phyloP scores from a whole-genome alignment of 2,888 invertebrate genomes.

The Caprella mutica region DNA sequence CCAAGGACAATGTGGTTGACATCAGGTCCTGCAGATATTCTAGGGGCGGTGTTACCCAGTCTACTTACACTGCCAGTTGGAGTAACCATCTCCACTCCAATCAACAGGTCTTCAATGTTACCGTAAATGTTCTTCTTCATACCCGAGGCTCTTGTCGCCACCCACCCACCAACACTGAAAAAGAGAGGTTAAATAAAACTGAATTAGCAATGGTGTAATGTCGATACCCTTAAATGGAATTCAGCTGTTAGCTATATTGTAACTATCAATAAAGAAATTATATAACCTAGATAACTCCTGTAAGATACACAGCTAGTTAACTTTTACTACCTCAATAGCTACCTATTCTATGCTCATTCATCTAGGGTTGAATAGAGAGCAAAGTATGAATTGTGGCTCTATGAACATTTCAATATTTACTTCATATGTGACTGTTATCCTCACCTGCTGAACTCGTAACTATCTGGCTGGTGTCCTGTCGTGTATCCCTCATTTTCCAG shows the following conservation, averaged over 20 bases:
- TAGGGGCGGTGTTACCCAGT: constrained; percentile 61
- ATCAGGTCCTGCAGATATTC: constrained; percentile 90
- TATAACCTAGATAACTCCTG: too few species aligned
- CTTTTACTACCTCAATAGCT: too few species aligned
- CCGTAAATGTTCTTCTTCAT: constrained; percentile 99
- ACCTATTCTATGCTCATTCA: too few species aligned
- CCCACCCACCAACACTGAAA: constrained; percentile 83
- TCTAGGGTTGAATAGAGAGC: too few species aligned
- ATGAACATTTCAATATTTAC: too few species aligned
- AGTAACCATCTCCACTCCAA: constrained; percentile 79
- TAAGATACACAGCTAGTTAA: too few species aligned
- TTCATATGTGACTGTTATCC: too few species aligned
- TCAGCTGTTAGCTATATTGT: too few species aligned
- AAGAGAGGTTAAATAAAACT: background rate
- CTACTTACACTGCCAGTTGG: constrained; percentile 68
- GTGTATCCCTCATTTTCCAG: constrained; percentile 66
- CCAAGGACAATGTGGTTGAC: constrained; percentile 81
- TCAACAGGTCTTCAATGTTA: constrained; percentile 88
- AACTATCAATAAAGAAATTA: too few species aligned
- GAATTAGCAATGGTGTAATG: too few species aligned
- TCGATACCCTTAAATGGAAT: too few species aligned
- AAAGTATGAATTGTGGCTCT: too few species aligned
- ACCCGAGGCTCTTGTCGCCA: constrained; percentile 90
- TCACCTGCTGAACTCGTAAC: constrained; percentile 82
- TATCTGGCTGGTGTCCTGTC: constrained; percentile 95